Evolutionary conservation across 2,797 vertebrate species (phyloP), one percentile per base, ranked within the genome.

Genomic region (Okamejei kenojei): DNA sequence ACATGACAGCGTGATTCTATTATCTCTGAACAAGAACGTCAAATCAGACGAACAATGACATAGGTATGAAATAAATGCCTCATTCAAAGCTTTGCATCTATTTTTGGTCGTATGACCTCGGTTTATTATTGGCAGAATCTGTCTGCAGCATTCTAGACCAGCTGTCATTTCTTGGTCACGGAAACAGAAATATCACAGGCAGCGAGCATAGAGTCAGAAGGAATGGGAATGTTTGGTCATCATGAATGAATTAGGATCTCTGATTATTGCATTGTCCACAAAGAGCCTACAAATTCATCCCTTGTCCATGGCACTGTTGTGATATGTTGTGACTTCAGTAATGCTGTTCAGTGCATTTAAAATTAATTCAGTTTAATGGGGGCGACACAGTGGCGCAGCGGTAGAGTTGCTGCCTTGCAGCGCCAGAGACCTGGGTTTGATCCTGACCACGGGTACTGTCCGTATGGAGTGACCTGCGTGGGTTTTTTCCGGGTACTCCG

Each of bases 101-200:
- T 92, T 92, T 92, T 38, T 74, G 29, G 71, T 26, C 23, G 23
- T 15, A 76, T 92, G 68, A 92, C 90, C 90, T 92, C 71, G 38
- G 71, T 71, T 92, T 92, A 76, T 45, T 76, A 92, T 29, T 54
- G 90, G 73, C 54, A 84, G 23, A 79, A 38, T 79, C 78, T 79
- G 15, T 38, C n/a, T 68, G 84, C 61, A 92, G 10, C 68, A 74
- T 38, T 45, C 5, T 45, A 76, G 13, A 45, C 32, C 90, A 92
- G 90, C 90, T 92, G 90, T 76, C 45, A 23, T 26, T 76, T 92
- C 90, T 92, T 92, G 90, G 35, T 92, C 90, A 92, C 26, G 26
- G 38, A 76, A 92, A 26, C 90, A 92, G 68, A 92, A 76, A 92
- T 76, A 92, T 92, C 71, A 38, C 4, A 38, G 65, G 19, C 71